Conservation (phyloP, 2,888 invertebrate genomes). For the Scaptomyza tumidula region DNA sequence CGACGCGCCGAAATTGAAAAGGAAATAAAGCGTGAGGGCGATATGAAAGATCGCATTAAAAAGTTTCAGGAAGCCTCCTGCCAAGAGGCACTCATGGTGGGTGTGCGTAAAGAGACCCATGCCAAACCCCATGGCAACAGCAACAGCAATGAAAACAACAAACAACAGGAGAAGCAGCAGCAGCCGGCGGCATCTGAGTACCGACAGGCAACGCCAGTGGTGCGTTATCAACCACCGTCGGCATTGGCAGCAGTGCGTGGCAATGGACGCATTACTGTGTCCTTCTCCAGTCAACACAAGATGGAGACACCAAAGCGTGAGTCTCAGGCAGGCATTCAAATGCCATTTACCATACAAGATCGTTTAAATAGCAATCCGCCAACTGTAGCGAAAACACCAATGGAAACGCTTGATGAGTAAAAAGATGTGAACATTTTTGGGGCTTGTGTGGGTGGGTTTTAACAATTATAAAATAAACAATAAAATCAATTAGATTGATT, state of each 20-base stretch:
- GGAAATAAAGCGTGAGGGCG: conserved; percentile 81
- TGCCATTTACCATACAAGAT: conserved; percentile 63
- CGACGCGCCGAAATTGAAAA: conserved; percentile 79
- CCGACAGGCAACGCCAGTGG: conserved; percentile 69
- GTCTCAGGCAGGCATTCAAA: conserved; percentile 73
- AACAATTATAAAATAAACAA: neutral
- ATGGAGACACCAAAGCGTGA: conserved; percentile 82
- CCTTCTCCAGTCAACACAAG: conserved; percentile 78
- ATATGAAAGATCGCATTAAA: conserved; percentile 81
- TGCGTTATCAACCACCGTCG: conserved; percentile 57
- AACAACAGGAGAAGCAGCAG: conserved; percentile 24
- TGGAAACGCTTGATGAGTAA: conserved; percentile 61
- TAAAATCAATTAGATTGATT: neutral
- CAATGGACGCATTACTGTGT: conserved; percentile 79
- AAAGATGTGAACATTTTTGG: conserved; percentile 2
- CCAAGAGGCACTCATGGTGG: conserved; percentile 79
- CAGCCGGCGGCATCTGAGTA: conserved; percentile 29
- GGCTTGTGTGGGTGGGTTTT: conserved; percentile 5
- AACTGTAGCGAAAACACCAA: conserved; percentile 30
- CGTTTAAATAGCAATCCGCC: conserved; percentile 28
- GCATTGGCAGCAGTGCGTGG: conserved; percentile 74
- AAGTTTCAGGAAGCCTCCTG: conserved; percentile 77
- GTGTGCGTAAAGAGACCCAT: conserved; percentile 76
- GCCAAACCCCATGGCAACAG: conserved; percentile 44
- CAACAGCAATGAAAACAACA: conserved; percentile 9